phyloP scores from a whole-genome alignment of 2,113 vertebrate species.

The Cichladusa arquata region DNA sequence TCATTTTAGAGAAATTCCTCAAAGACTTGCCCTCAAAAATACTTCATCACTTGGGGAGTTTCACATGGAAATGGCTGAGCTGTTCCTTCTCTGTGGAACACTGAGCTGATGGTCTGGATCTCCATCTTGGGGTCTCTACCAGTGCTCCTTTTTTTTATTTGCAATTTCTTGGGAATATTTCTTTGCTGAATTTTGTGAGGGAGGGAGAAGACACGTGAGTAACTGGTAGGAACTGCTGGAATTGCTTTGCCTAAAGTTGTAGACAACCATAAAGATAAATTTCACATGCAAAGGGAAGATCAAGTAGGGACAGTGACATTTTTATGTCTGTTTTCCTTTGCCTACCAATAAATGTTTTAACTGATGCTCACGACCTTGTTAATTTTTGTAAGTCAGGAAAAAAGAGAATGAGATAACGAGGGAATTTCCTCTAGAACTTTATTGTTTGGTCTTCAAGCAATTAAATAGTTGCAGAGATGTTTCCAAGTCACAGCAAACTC shows the following conservation, averaged over 20 bases:
- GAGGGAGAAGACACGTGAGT: neutral
- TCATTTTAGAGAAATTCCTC: neutral
- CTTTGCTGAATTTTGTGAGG: neutral
- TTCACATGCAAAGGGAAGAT: neutral
- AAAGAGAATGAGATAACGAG: neutral
- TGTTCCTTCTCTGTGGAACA: neutral
- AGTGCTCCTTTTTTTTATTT: neutral
- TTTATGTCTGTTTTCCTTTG: neutral
- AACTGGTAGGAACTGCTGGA: neutral
- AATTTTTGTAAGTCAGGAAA: neutral
- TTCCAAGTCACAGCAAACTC: neutral
- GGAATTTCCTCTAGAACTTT: conserved; percentile 38
- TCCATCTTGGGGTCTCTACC: neutral
- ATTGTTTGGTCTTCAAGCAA: neutral
- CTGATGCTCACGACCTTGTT: neutral
- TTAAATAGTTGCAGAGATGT: neutral
- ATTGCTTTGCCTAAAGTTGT: neutral
- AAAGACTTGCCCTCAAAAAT: neutral
- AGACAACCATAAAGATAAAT: neutral
- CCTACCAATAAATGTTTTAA: neutral
- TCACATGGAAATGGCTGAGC: neutral
- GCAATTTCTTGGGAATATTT: neutral
- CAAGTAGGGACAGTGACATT: neutral
- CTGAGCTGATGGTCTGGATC: neutral
- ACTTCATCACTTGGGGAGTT: neutral